Evolutionary conservation across 2,888 invertebrate genomes (phyloP).

Genomic region (Micropterix aruncella): DNA sequence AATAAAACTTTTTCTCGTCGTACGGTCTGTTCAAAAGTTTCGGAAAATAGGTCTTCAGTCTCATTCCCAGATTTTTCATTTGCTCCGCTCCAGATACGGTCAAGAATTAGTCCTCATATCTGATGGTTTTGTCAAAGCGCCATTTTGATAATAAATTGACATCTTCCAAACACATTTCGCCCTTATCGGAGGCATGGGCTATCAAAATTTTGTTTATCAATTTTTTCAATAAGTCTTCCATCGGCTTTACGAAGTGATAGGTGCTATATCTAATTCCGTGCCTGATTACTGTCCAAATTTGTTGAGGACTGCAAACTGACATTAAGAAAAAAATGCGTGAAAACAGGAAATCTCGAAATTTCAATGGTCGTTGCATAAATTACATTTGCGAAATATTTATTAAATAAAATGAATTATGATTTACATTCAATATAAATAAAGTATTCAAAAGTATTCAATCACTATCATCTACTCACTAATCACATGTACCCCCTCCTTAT

Average conservation of each 20-base stretch:
- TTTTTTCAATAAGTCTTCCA: not conserved
- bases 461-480: no score
- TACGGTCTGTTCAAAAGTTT: not conserved
- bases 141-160: not conserved
- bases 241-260: not conserved
- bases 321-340: no score
- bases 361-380: no score
- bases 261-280: not conserved
- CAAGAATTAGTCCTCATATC: not conserved
- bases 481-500: no score
- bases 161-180: not conserved
- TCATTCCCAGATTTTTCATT: not conserved
- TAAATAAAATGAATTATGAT: no score
- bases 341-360: no score
- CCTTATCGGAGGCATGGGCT: not conserved
- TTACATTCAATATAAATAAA: no score
- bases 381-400: no score
- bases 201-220: not conserved
- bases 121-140: not conserved
- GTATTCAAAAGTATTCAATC: no score
- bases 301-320: not conserved
- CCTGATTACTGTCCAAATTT: not conserved
- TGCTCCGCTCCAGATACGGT: not conserved
- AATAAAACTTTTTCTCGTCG: not conserved
- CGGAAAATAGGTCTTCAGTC: not conserved